These are phyloP conservation scores for Drosophila pachea DNA, from an alignment of 1,140 invertebrate species.

Conservation along the genomic window DNA sequence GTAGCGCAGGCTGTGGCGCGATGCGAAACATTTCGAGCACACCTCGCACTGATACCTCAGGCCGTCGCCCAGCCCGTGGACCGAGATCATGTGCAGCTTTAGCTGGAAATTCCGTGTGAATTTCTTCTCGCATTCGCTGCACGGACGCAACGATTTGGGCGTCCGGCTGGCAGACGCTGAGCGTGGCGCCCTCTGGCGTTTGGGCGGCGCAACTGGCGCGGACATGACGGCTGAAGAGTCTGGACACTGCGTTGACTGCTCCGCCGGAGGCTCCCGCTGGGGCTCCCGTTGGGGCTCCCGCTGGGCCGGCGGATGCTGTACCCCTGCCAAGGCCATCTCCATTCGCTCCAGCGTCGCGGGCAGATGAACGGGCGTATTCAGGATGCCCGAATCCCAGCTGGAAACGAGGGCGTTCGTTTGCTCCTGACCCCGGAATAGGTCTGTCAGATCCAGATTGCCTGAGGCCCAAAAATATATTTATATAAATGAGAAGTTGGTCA, in stretches of 20 bases:
- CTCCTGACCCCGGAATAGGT: slow-evolving; percentile 3
- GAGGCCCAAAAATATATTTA: neutral
- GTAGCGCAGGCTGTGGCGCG: slow-evolving; percentile 69
- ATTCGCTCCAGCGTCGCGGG: slow-evolving; percentile 19
- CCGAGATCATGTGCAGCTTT: slow-evolving; percentile 68
- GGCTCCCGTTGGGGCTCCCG: too few species aligned
- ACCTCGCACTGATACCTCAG: slow-evolving; percentile 65
- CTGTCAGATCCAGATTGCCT: slow-evolving; percentile 30
- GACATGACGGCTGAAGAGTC: neutral
- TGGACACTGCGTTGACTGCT: too few species aligned
- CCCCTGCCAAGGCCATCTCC: neutral
- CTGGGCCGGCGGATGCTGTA: too few species aligned
- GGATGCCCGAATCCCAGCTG: slow-evolving; percentile 38
- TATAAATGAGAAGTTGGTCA: neutral
- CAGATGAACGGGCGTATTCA: slow-evolving; percentile 52
- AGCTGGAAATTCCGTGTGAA: slow-evolving; percentile 74
- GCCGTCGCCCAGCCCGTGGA: slow-evolving; percentile 63
- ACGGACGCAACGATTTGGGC: slow-evolving; percentile 53
- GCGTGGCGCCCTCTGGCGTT: slow-evolving; percentile 18
- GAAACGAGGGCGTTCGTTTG: neutral
- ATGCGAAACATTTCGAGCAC: slow-evolving; percentile 66
- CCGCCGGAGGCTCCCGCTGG: too few species aligned
- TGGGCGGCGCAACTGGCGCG: neutral
- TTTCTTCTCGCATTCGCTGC: slow-evolving; percentile 68
- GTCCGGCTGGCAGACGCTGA: neutral